Evolutionary conservation across 2,797 vertebrate species (phyloP), one percentile per base, ranked within the genome.

Genomic region (Lycodopsis pacificus): DNA sequence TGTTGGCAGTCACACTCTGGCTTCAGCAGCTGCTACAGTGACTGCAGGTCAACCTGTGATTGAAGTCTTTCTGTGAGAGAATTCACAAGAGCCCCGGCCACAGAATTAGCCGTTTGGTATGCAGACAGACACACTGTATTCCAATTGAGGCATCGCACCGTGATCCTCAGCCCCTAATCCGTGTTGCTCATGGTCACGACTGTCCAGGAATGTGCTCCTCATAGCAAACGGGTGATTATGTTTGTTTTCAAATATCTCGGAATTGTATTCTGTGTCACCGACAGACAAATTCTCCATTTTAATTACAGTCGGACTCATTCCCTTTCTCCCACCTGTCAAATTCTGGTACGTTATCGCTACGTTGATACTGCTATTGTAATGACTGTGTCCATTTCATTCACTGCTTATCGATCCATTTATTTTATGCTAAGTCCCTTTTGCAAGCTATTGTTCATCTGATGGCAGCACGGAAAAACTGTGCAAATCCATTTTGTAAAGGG

Each of bases 131-230:
- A 68, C 59, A 66, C 84, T 51, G 61, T 77, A 75, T 79, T 87
- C 73, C 84, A 86, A 76, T 77, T 79, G 80, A 91, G 74, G 79
- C 74, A 54, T 88, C 86, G 77, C 75, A 77, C 76, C 69, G 38
- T 81, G 82, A 82, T 86, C 79, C 73, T 53, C 65, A 73, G 79
- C 76, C 71, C 56, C 51, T 90, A 90, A 92, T 90, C 87, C 71
- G 19, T 80, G 83, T 82, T 87, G 84, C 88, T 90, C 84, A 80
- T 86, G 86, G 80, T 81, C 82, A 79, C 64, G 27, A 59, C 84
- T 82, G 75, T n/a, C 30, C 71, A 76, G 76, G 82, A 87, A 86
- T 92, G 90, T 92, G 92, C 82, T 91, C 65, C 75, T 82, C 84
- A 91, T 88, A 80, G 77, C 81, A 89, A 88, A 67, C 22, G 9